Percentiles rank a stretch among this genome's conserved stretches.
Evolutionary conservation across 2,113 vertebrate genomes (phyloP).

Genomic region (Microtus montanus): DNA sequence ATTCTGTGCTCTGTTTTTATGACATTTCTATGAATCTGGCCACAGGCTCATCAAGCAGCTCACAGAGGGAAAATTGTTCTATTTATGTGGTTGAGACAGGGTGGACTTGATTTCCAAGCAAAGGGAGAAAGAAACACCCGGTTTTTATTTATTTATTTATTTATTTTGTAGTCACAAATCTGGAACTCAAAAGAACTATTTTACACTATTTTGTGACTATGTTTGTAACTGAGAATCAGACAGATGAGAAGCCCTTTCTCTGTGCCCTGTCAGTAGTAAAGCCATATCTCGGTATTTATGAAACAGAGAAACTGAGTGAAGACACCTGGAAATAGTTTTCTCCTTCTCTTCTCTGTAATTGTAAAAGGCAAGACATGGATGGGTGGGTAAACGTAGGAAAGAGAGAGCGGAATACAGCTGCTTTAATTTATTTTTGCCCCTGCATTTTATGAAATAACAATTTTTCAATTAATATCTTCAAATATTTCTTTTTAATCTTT

Average conservation of each 20-base stretch:
- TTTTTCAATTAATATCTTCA: conserved; percentile 69
- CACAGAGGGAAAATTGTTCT: conserved; percentile 83
- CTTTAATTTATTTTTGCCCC: conserved; percentile 72
- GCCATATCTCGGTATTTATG: conserved; percentile 57
- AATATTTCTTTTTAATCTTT: conserved; percentile 26
- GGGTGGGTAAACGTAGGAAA: conserved; percentile 64
- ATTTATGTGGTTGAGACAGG: conserved; percentile 82
- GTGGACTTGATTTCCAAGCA: conserved; percentile 80
- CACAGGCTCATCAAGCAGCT: conserved; percentile 80
- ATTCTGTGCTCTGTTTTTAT: conserved; percentile 82
- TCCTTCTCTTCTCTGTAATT: conserved; percentile 62
- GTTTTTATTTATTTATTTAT: neutral
- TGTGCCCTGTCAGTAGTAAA: conserved; percentile 62
- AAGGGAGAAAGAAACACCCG: conserved; percentile 72
- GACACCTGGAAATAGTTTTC: conserved; percentile 81
- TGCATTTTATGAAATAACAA: conserved; percentile 59
- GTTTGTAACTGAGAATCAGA: conserved; percentile 69
- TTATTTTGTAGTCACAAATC: conserved; percentile 69
- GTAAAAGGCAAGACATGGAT: conserved; percentile 71
- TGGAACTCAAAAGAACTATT: conserved; percentile 75
- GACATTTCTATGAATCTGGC: conserved; percentile 84
- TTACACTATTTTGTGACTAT: conserved; percentile 74
- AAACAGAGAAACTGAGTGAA: conserved; percentile 61
- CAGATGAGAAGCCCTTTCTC: conserved; percentile 53
- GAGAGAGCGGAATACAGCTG: conserved; percentile 62